Base-by-base conservation (phyloP, 2,113 vertebrate species). In the Labrus mixtus region DNA sequence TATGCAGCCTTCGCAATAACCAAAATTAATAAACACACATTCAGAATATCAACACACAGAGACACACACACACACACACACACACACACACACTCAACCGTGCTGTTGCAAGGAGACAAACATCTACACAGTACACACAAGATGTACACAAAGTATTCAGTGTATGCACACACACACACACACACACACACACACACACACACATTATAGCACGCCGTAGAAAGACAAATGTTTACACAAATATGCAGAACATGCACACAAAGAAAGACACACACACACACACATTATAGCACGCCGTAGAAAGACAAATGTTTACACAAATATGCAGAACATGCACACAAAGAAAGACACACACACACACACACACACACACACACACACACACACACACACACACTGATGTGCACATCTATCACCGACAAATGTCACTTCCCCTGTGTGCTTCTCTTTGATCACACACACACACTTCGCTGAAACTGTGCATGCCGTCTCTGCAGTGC, bases 361-460 rank as follows among this genome's bases (percentile, higher is more conserved):
- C 70, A 33, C 45, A 61, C 22, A 29, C 13, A 23, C 36, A 72
- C 46, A 23, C 33, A 8, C 8, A 37, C 4, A 37, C 4, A 37
- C 36, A 7, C 1, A 62, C 22, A 43, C 15, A 59, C 16, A 71
- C 54, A 36, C 25, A 39, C n/a, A 36, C 13, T 16, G 19, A 74
- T 20, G 43, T 43, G 29, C 75, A 71, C 60, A 9, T 48, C 8
- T 66, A 46, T 22, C 33, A 1, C 29, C 69, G 37, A 67, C 75
- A 82, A 79, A 86, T 84, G 61, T 60, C 83, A 73, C 64, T 37
- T 70, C 67, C 51, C 51, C 70, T 29, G 65, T 50, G 45, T 53
- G 56, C 23, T 22, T 37, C 17, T 50, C 43, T 79, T 68, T 75
- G 56, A 83, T 70, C 68, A 13, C 60, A 71, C 36, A 46, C 72